phyloP scores from a whole-genome alignment of 2,888 invertebrate genomes.

The Drosophila neonasuta region DNA sequence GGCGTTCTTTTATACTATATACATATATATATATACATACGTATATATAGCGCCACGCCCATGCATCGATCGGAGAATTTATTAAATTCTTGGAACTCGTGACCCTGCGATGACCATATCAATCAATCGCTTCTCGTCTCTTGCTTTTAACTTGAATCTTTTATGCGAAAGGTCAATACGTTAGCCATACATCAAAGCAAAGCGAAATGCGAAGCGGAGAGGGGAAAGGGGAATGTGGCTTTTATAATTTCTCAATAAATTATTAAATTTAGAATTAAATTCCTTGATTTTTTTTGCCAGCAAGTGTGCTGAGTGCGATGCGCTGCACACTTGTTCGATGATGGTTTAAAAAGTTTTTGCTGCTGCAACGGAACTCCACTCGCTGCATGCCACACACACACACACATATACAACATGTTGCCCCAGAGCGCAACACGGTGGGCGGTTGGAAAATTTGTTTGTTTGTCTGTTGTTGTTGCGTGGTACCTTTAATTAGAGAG shows the following conservation, averaged over 20 bases:
- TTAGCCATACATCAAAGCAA: slow-evolving; percentile 12
- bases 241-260: slow-evolving; percentile 1
- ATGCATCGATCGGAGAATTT: slow-evolving; percentile 11
- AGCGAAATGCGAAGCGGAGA: background rate
- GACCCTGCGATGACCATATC: slow-evolving; percentile 37
- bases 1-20: background rate
- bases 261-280: slow-evolving; percentile 3
- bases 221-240: background rate
- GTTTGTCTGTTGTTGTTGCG: slow-evolving; percentile 39
- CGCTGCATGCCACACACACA: slow-evolving; percentile 2
- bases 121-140: slow-evolving; percentile 4
- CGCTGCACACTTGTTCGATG: background rate
- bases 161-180: slow-evolving; percentile 8
- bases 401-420: slow-evolving; percentile 4
- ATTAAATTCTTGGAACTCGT: slow-evolving; percentile 8
- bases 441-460: slow-evolving; percentile 40
- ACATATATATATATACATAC: background rate
- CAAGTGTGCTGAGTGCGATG: background rate
- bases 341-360: background rate
- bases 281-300: background rate
- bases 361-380: slow-evolving; percentile 3
- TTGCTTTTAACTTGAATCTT: slow-evolving; percentile 1
- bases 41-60: background rate
- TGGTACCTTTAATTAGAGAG: slow-evolving; percentile 61
- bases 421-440: slow-evolving; percentile 31